These are phyloP conservation scores for Drepana arcuata DNA, from an alignment of 1,140 invertebrate genomes.

Conservation along the genomic window DNA sequence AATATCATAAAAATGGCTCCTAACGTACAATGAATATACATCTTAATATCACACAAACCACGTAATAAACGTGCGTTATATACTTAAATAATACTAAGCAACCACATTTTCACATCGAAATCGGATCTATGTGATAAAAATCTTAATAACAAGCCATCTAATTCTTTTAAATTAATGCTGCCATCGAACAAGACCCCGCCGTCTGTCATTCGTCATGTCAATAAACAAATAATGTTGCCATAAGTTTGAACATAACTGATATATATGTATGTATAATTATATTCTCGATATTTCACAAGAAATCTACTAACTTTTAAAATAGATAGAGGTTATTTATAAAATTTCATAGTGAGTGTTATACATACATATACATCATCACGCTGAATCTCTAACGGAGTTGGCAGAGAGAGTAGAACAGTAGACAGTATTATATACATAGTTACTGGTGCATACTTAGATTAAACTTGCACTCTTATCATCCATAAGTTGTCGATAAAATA, in stretches of 20 bases:
- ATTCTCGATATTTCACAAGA: too few relatives aligned
- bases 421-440: too few relatives aligned
- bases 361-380: too few relatives aligned
- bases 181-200: constrained; percentile 59
- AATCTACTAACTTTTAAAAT: too few relatives aligned
- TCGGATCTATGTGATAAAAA: constrained; percentile 40
- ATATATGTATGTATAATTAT: too few relatives aligned
- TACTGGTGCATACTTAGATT: too few relatives aligned
- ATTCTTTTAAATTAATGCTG: constrained; percentile 50
- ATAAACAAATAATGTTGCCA: constrained; percentile 63
- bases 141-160: constrained; percentile 48
- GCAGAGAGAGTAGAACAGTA: too few relatives aligned
- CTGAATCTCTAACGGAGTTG: too few relatives aligned
- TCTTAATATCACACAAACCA: constrained; percentile 51
- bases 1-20: constrained; percentile 71
- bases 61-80: constrained; percentile 31
- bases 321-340: too few relatives aligned
- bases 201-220: constrained; percentile 66
- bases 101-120: constrained; percentile 58
- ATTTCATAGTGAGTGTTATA: too few relatives aligned
- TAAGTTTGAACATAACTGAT: constrained; percentile 3
- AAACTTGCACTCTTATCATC: too few relatives aligned
- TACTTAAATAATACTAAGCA: constrained; percentile 46
- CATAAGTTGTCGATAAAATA: too few relatives aligned
- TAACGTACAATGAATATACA: constrained; percentile 61